phyloP scores from a whole-genome alignment of 2,888 invertebrate species.

The Epirrhoe tristata region DNA sequence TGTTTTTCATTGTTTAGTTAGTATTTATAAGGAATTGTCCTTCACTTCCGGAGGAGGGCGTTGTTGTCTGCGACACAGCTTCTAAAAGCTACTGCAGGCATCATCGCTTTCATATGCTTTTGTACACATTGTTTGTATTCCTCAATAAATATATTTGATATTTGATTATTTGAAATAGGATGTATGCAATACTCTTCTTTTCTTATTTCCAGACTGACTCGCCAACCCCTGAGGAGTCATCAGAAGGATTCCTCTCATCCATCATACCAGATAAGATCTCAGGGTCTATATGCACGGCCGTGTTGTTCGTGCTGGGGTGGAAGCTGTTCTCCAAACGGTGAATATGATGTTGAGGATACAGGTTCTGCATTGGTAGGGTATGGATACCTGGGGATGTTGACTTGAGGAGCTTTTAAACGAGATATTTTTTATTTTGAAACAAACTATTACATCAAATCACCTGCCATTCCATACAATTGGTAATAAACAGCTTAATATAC shows the following conservation, averaged over 20 bases:
- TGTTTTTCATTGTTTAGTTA: no score
- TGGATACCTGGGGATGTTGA: slow-evolving; percentile 7
- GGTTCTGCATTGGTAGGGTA: slow-evolving; percentile 20
- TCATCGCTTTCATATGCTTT: no score
- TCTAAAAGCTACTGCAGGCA: no score
- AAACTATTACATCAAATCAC: no score
- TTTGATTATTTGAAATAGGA: no score
- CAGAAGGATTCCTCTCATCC: slow-evolving; percentile 81
- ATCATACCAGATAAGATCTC: slow-evolving; percentile 84
- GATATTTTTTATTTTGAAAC: not conserved
- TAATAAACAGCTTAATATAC: no score
- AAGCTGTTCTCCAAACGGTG: slow-evolving; percentile 86
- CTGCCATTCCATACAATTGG: no score
- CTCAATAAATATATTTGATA: no score
- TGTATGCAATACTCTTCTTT: slow-evolving; percentile 18
- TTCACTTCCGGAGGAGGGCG: no score
- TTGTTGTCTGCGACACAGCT: no score
- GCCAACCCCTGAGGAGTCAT: slow-evolving; percentile 33
- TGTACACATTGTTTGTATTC: no score
- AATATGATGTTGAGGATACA: slow-evolving; percentile 46
- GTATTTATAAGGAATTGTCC: no score
- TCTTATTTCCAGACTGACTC: slow-evolving; percentile 73
- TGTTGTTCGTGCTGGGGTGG: slow-evolving; percentile 87
- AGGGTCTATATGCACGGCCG: slow-evolving; percentile 86
- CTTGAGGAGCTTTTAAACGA: slow-evolving; percentile 7